Percentiles rank a stretch among this genome's conserved stretches.
Evolutionary conservation across 2,888 invertebrate genomes (phyloP).

Genomic region (Leptodirus hochenwartii): DNA sequence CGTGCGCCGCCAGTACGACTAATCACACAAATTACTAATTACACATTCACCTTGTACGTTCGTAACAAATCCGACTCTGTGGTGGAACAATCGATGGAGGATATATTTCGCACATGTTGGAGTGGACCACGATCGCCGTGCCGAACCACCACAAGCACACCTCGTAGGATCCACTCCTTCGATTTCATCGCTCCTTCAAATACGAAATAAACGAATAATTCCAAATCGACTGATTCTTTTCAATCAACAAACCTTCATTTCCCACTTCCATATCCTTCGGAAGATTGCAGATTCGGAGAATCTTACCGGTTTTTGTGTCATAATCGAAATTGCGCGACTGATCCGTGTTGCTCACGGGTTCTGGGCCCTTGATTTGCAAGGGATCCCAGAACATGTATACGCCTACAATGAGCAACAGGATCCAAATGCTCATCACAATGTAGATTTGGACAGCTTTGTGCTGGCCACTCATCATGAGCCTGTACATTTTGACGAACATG

Average conservation of each 20-base stretch:
- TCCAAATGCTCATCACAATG: slow-evolving; percentile 64
- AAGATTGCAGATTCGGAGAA: slow-evolving; percentile 53
- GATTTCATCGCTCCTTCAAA: slow-evolving; percentile 25
- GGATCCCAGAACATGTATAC: slow-evolving; percentile 51
- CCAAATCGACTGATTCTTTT: too few relatives aligned
- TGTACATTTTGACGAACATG: too few relatives aligned
- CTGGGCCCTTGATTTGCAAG: slow-evolving; percentile 23
- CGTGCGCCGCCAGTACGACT: too few relatives aligned
- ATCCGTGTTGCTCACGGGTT: slow-evolving; percentile 16
- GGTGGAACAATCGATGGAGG: slow-evolving; percentile 56
- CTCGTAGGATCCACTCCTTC: slow-evolving; percentile 44
- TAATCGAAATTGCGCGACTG: slow-evolving; percentile 31
- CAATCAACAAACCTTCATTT: slow-evolving; percentile 63
- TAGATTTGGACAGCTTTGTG: slow-evolving; percentile 70
- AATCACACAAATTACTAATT: background rate
- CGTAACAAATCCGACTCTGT: slow-evolving; percentile 20
- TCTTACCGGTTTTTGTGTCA: slow-evolving; percentile 43
- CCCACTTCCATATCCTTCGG: slow-evolving; percentile 47
- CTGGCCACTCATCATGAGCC: slow-evolving; percentile 43
- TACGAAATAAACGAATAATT: background rate
- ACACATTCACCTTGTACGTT: slow-evolving; percentile 22
- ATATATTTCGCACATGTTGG: slow-evolving; percentile 62
- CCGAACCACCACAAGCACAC: slow-evolving; percentile 56
- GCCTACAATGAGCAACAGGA: slow-evolving; percentile 58
- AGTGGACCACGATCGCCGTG: slow-evolving; percentile 85